Percentiles rank a stretch among this genome's conserved stretches.
phyloP scores from a whole-genome alignment of 2,888 invertebrate species.

The Agrilus biguttatus region DNA sequence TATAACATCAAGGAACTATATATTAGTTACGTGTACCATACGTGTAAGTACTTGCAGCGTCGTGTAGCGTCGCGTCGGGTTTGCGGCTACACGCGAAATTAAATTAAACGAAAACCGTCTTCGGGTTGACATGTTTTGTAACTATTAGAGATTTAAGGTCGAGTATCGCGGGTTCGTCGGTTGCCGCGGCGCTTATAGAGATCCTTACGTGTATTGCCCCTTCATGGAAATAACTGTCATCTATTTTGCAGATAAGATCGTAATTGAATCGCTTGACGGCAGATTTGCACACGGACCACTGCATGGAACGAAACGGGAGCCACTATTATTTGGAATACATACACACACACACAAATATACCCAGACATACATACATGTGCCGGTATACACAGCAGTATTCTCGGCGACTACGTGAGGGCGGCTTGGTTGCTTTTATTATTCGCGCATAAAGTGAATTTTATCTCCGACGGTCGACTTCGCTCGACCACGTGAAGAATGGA shows the following conservation, averaged over 20 bases:
- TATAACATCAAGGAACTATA: too few species aligned
- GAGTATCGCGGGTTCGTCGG: slow-evolving; percentile 13
- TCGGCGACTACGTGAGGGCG: too few species aligned
- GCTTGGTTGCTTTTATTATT: too few species aligned
- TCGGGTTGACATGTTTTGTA: slow-evolving; percentile 21
- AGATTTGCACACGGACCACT: slow-evolving; percentile 33
- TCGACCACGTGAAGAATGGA: too few species aligned
- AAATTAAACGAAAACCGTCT: slow-evolving; percentile 27
- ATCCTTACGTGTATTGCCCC: slow-evolving; percentile 31
- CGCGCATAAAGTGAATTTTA: too few species aligned
- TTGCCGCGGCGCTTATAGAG: slow-evolving; percentile 14
- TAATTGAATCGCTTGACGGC: slow-evolving; percentile 36
- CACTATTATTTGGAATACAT: slow-evolving; percentile 22
- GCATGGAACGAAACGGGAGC: slow-evolving; percentile 17
- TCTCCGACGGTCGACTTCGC: too few species aligned
- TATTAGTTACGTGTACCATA: too few species aligned
- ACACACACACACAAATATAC: not conserved
- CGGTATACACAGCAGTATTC: too few species aligned
- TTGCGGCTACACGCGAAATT: slow-evolving; percentile 24
- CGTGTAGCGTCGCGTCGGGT: slow-evolving; percentile 18
- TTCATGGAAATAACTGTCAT: slow-evolving; percentile 37
- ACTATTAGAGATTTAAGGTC: slow-evolving; percentile 18
- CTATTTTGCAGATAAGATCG: slow-evolving; percentile 36
- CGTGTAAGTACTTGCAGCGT: not conserved
- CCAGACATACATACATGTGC: not conserved